Conservation (phyloP, 1,140 invertebrate species). For the Gerris buenoi region DNA sequence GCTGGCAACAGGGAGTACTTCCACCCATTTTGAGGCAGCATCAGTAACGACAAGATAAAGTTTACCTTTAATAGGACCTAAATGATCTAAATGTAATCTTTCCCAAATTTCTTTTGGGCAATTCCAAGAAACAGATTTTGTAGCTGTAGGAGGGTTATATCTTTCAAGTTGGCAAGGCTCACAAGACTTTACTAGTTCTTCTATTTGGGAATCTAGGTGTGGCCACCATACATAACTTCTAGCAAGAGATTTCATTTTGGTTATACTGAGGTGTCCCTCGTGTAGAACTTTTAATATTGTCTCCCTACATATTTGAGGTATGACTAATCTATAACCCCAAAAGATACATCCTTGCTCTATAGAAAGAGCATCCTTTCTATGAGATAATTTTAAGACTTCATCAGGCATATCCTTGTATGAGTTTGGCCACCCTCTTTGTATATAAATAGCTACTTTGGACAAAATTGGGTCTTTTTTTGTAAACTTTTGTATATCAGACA, state of each 20-base stretch:
- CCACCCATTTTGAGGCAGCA: slow-evolving; percentile 16
- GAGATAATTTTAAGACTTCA: neutral
- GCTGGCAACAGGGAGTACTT: neutral
- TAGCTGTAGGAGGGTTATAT: slow-evolving; percentile 9
- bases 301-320: slow-evolving; percentile 18
- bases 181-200: slow-evolving; percentile 31
- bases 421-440: neutral
- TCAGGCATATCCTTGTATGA: neutral
- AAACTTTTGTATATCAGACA: neutral
- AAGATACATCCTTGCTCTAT: neutral
- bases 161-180: slow-evolving; percentile 26
- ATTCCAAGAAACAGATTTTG: neutral
- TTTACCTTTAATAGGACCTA: slow-evolving; percentile 24
- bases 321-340: slow-evolving; percentile 14
- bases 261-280: slow-evolving; percentile 34
- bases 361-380: neutral
- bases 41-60: slow-evolving; percentile 29
- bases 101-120: slow-evolving; percentile 26
- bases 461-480: neutral
- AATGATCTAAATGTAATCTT: slow-evolving; percentile 31
- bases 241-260: slow-evolving; percentile 36
- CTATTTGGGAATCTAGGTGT: slow-evolving; percentile 32
- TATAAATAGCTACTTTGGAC: neutral
- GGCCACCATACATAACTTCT: slow-evolving; percentile 37
- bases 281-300: slow-evolving; percentile 28